Evolutionary conservation across 2,113 vertebrate species (phyloP), one percentile per base, ranked within the genome.

Genomic region (Plecturocebus donacophilus): DNA sequence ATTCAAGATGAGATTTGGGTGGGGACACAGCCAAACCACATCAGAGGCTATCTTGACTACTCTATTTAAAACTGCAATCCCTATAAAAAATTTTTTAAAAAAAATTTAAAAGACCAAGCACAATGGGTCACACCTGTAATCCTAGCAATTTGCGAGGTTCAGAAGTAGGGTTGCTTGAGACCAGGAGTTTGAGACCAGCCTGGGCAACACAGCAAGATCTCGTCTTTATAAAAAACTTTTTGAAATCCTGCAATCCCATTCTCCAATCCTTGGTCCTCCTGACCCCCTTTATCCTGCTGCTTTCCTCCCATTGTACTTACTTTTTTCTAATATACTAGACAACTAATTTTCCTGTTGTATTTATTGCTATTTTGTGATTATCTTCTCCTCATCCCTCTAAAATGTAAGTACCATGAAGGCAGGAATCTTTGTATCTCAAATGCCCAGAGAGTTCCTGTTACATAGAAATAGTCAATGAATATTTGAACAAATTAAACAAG

Each of bases 351-450:
- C 71, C 30, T 80, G 38, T 73, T 83, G 19, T 42, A 6, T 49
- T 87, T 83, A 76, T 58, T 87, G 61, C 9, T 97, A 61, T 56
- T 77, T 86, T 92, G 71, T 90, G 58, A 52, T 9, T 87, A n/a
- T 80, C 81, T 2, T 83, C 8, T 86, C 19, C 17, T 13, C 27
- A 30, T 1, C 1, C 32, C 9, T 88, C 40, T 93, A 58, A 87
- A 52, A 79, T 68, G 38, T 45, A 71, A 77, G 32, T 58, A 49
- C 45, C 30, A 32, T 2, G 8, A 93, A 93, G 27, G 45, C 16
- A 56, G 30, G 47, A 9, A 32, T 79, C 35, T 83, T 93, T 92
- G 23, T 27, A 81, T 84, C 12, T 38, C 66, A 91, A 42, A 4
- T 3, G 8, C 27, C 40, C 17, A 54, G 16, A 73, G 40, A 86